Evolutionary conservation across 2,113 vertebrate genomes (phyloP), one percentile per base, ranked within the genome.

Genomic region (Saimiri boliviensis): DNA sequence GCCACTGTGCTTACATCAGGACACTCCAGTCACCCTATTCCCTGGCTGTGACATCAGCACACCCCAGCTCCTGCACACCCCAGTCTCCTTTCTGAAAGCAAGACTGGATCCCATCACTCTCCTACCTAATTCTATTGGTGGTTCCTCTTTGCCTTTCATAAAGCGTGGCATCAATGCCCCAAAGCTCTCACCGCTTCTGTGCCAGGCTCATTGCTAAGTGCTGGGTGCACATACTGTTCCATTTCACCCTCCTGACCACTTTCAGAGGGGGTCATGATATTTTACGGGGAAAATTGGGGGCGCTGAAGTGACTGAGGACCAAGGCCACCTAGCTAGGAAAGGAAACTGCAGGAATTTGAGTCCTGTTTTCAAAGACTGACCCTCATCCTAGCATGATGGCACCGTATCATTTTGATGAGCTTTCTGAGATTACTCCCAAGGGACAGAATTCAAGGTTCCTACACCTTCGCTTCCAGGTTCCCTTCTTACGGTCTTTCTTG

Each of bases 1-100:
- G 74, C 68, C 8, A 37, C 85, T 90, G 8, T 47, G n/a, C 45
- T 74, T 25, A 19, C 30, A 6, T 42, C n/a, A 56, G 81, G 63
- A 42, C 6, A 40, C 0, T 14, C 13, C 0, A 1, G 20, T 23
- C 10, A 3, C 42, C 45, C 42, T 0, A 8, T 17, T 25, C 52
- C n/a, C 19, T 21, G 35, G 35, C 37, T 37, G 10, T 35, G 37
- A 79, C 3, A 6, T 13, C 25, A 81, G 40, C 85, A 30, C 49
- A 12, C 16, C 30, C 32, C 32, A 58, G 9, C 32, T n/a, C 30
- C 4, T 25, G 13, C 35, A 63, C 60, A 63, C 17, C 49, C 8
- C 40, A 30, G 45, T 45, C 27, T 47, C 20, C 42, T 68, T 81
- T 66, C 56, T 77, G 5, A 63, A 47, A 35, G 8, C 1, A 71